Percentiles rank a stretch among this genome's conserved stretches.
phyloP scores from a whole-genome alignment of 2,113 vertebrate species.

The Proteles cristata region DNA sequence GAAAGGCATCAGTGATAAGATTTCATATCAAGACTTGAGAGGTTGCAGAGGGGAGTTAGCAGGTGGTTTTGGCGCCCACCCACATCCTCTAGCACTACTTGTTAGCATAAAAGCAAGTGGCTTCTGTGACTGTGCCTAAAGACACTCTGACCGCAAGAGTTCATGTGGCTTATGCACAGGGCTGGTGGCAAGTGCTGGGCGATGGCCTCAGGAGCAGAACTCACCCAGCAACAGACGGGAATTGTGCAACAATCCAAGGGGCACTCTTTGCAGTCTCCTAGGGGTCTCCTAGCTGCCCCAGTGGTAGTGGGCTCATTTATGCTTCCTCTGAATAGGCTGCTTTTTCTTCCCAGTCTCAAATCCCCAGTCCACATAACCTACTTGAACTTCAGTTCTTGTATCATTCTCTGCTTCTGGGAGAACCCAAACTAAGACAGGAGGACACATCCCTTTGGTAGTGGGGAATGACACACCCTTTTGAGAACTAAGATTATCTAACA shows the following conservation, averaged over 20 bases:
- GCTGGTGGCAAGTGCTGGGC: not conserved
- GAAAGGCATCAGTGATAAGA: not conserved
- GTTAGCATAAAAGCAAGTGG: not conserved
- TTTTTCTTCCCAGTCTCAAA: not conserved
- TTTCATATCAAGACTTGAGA: constrained; percentile 15
- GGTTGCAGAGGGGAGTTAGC: not conserved
- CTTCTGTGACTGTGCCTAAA: not conserved
- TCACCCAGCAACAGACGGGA: not conserved
- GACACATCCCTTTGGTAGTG: not conserved
- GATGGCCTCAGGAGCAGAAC: not conserved
- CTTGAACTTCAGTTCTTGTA: not conserved
- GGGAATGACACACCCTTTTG: not conserved
- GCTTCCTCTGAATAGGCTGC: not conserved
- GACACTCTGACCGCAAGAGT: not conserved
- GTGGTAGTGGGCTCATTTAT: not conserved
- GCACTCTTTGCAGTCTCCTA: not conserved
- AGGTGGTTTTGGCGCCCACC: not conserved
- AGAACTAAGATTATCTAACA: not conserved
- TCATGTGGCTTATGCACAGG: not conserved
- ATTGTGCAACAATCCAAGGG: not conserved
- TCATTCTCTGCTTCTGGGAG: not conserved
- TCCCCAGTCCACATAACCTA: not conserved
- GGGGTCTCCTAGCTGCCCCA: not conserved
- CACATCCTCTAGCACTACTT: not conserved
- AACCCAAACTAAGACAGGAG: not conserved